Evolutionary conservation across 1,140 invertebrate species (phyloP).

Genomic region (Planococcus citri): DNA sequence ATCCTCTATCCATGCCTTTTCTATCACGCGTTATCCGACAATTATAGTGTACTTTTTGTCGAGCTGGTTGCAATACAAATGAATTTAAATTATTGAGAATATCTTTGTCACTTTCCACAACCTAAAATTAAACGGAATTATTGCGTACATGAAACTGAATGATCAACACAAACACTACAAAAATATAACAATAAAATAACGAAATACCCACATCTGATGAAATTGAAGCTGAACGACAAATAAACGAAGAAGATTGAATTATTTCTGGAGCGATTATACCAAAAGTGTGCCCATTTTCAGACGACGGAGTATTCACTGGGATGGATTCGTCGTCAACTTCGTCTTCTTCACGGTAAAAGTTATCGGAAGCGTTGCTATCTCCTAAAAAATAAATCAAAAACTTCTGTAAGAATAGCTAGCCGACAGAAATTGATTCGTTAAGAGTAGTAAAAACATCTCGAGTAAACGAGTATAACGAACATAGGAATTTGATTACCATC

Average conservation of each 20-base stretch:
- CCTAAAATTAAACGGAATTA: constrained; percentile 34
- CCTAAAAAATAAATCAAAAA: too few relatives aligned
- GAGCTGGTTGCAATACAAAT: constrained; percentile 83
- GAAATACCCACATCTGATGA: neutral
- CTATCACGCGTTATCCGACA: constrained; percentile 94
- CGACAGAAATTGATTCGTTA: too few relatives aligned
- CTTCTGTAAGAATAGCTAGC: too few relatives aligned
- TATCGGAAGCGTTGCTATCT: neutral
- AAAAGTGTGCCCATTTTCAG: neutral
- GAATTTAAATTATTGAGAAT: constrained; percentile 79
- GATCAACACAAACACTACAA: too few relatives aligned
- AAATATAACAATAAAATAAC: neutral
- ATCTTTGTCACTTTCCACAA: constrained; percentile 60
- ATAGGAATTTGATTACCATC: constrained; percentile 14
- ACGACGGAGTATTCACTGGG: neutral
- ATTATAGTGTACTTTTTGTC: constrained; percentile 83
- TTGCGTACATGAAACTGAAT: too few relatives aligned
- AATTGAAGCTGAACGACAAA: neutral
- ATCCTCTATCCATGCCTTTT: constrained; percentile 91
- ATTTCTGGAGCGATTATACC: neutral
- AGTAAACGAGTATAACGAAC: too few relatives aligned
- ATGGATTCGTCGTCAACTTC: constrained; percentile 2
- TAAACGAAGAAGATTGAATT: neutral
- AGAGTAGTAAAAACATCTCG: too few relatives aligned
- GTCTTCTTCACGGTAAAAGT: neutral